Base-by-base conservation (phyloP, 2,113 vertebrate species). In the Prunella fulvescens region DNA sequence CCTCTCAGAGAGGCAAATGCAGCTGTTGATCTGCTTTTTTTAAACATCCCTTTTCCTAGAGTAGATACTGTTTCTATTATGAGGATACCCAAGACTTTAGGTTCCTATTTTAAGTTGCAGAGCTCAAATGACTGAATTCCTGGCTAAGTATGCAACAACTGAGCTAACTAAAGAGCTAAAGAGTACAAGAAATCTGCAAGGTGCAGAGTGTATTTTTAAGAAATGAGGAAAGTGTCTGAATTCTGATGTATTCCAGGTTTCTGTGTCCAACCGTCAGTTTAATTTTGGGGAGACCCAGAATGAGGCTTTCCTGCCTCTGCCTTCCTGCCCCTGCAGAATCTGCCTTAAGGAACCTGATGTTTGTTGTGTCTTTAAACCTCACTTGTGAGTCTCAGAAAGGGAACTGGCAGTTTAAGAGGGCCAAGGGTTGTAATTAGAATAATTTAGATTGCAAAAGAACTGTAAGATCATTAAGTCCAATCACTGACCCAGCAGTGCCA, bases 101-200 rank as follows among this genome's bases (percentile, higher is more conserved):
- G 37, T 62, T 78, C 18, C 91, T 86, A 28, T 79, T 95, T 84
- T 81, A 72, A 76, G 7, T 33, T 69, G 12, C 31, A 72, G 53
- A 81, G 48, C 73, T 81, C 39, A 78, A 86, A 40, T 44, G 58
- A 62, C 33, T 45, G 72, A 74, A 54, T 81, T 88, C 58, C 56
- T 86, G 65, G 45, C 20, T 88, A 25, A 58, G 28, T 13, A 6
- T 57, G 47, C 51, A 79, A 26, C 5, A 56, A n/a, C 81, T 51
- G 64, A 93, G 50, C 64, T 66, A 62, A 47, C 14, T 66, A 20
- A 76, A 86, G 67, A 58, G 35, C 31, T 83, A 26, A 71, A 14
- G 26, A 51, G 45, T 15, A 19, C 57, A 71, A 64, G 65, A 56
- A 76, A 93, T 24, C 11, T 23, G 14, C 14, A 42, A 64, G 25